Evolutionary conservation across 1,140 invertebrate species (phyloP).

Genomic region (Colletes gigas): DNA sequence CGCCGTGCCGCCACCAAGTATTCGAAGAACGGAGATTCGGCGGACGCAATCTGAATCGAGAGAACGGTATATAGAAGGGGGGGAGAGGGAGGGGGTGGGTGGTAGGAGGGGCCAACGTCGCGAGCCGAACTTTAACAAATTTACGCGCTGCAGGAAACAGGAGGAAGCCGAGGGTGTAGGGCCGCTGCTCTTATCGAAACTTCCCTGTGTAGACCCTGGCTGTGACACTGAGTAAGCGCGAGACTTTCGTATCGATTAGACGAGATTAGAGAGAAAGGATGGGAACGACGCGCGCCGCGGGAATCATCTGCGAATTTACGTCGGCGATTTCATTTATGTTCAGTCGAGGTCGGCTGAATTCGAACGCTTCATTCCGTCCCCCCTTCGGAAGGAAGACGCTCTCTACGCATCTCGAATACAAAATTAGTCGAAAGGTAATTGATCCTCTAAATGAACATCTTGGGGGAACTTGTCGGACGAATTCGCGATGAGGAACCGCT

Average conservation of each 20-base stretch:
- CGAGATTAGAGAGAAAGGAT: constrained; percentile 53
- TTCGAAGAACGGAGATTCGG: constrained; percentile 66
- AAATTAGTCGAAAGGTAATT: constrained; percentile 40
- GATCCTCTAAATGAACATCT: constrained; percentile 43
- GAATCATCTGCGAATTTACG: constrained; percentile 22
- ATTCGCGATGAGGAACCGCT: constrained; percentile 44
- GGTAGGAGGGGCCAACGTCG: constrained; percentile 34
- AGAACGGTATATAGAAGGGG: background rate
- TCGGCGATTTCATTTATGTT: constrained; percentile 13
- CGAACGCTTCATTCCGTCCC: background rate
- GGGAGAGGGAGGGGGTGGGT: too few species aligned
- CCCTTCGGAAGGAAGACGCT: constrained; percentile 1
- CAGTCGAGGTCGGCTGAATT: background rate
- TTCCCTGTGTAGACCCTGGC: constrained; percentile 52
- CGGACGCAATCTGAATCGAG: constrained; percentile 59
- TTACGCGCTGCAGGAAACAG: constrained; percentile 60
- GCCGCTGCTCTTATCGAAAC: constrained; percentile 56
- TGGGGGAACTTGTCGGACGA: constrained; percentile 33
- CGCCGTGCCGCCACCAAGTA: constrained; percentile 57
- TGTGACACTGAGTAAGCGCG: constrained; percentile 64
- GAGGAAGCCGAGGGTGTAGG: constrained; percentile 22
- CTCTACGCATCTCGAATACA: constrained; percentile 38
- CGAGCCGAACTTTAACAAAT: constrained; percentile 66
- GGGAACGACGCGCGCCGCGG: background rate
- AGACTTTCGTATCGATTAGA: constrained; percentile 67